Percentiles rank a stretch among this genome's conserved stretches.
These are phyloP conservation scores for Pangasius djambal DNA, from an alignment of 2,797 vertebrate genomes.

Conservation along the genomic window DNA sequence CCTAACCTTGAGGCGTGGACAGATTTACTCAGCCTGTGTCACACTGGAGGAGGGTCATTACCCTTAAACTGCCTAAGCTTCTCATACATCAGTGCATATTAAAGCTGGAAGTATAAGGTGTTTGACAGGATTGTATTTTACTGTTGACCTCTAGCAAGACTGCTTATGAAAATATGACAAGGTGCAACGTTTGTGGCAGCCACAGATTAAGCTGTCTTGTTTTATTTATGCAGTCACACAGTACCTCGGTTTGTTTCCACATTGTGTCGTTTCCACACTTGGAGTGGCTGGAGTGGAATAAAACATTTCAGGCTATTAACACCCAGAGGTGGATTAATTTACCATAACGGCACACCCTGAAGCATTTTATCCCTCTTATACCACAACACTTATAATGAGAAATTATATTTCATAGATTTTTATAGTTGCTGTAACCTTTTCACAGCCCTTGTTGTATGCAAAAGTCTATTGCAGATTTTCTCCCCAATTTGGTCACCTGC, in stretches of 20 bases:
- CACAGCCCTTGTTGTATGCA: neutral
- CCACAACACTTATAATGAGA: neutral
- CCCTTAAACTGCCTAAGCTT: neutral
- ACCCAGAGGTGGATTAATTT: neutral
- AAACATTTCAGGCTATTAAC: no score
- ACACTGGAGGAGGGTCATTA: neutral
- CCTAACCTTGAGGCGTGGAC: neutral
- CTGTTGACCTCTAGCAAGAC: neutral
- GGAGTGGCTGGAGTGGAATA: neutral
- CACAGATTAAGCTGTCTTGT: slow-evolving; percentile 23
- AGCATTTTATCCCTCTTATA: neutral
- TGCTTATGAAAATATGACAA: slow-evolving; percentile 20
- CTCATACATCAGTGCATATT: slow-evolving; percentile 8
- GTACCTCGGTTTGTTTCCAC: neutral
- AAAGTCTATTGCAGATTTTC: neutral
- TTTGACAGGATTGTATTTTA: slow-evolving; percentile 12
- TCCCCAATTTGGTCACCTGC: neutral
- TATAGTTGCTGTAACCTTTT: neutral
- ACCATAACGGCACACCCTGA: neutral
- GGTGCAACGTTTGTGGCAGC: slow-evolving; percentile 1
- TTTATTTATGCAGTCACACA: slow-evolving; percentile 11
- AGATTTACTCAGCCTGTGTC: slow-evolving; percentile 4
- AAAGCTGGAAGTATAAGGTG: neutral
- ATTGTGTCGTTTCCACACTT: neutral
- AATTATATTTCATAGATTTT: neutral